Conservation (phyloP, 1,140 invertebrate genomes). For the Bilobella aurantiaca region DNA sequence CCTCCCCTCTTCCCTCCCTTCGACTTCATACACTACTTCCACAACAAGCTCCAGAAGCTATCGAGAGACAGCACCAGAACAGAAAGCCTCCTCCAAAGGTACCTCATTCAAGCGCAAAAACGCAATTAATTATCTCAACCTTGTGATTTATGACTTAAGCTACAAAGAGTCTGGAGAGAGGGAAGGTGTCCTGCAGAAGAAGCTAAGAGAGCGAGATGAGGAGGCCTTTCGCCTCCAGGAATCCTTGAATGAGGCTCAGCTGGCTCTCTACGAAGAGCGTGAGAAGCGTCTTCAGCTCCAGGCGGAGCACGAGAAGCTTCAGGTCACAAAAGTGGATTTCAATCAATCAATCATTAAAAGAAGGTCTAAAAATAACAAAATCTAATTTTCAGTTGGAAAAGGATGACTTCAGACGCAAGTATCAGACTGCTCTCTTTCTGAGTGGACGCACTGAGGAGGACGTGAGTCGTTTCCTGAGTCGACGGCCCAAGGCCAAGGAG, state of each 20-base stretch:
- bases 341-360: background rate
- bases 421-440: slow-evolving; percentile 20
- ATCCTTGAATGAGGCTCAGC: slow-evolving; percentile 2
- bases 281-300: slow-evolving; percentile 16
- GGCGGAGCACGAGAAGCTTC: slow-evolving; percentile 14
- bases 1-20: too few relatives aligned
- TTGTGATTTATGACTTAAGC: background rate
- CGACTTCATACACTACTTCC: too few relatives aligned
- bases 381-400: slow-evolving; percentile 18
- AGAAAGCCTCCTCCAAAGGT: too few relatives aligned
- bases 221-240: slow-evolving; percentile 1
- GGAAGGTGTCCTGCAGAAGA: background rate
- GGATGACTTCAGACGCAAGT: slow-evolving; percentile 22
- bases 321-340: slow-evolving; percentile 17
- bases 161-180: slow-evolving; percentile 8
- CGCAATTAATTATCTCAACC: background rate
- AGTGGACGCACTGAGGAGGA: slow-evolving; percentile 20
- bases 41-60: too few relatives aligned
- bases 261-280: slow-evolving; percentile 15
- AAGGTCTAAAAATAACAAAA: background rate
- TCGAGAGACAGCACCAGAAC: too few relatives aligned
- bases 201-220: background rate
- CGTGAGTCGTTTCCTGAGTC: slow-evolving; percentile 24
- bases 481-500: slow-evolving; percentile 17
- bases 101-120: background rate